phyloP scores from a whole-genome alignment of 64 coral and sea anemone species.

The Hydrozoanthus tunicans region DNA sequence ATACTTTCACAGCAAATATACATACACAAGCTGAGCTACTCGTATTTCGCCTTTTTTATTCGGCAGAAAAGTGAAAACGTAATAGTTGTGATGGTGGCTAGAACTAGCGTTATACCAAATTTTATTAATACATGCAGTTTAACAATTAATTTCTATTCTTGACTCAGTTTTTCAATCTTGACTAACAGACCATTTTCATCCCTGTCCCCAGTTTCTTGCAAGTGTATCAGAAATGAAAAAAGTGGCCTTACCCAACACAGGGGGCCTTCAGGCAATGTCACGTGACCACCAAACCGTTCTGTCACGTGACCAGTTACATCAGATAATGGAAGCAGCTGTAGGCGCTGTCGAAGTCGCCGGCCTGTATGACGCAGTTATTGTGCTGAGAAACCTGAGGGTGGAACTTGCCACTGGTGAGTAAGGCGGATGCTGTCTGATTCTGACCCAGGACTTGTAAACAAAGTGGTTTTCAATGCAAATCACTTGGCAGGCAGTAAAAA shows the following conservation, averaged over 20 bases:
- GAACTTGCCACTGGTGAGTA: background rate
- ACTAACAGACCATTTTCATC: background rate
- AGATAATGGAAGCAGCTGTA: background rate
- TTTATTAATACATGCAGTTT: too few species aligned
- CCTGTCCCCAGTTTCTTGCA: background rate
- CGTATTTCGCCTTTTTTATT: too few species aligned
- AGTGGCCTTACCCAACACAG: background rate
- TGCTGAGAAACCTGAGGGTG: background rate
- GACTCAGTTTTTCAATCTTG: background rate
- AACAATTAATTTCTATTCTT: too few species aligned
- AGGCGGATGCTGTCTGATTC: too few species aligned
- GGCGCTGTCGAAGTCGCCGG: background rate
- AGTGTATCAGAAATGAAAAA: slow-evolving; percentile 13
- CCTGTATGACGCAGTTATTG: background rate
- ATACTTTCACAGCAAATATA: too few species aligned
- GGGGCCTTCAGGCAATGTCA: background rate
- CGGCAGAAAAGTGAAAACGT: too few species aligned
- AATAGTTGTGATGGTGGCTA: too few species aligned
- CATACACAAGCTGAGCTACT: too few species aligned
- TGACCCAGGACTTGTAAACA: too few species aligned
- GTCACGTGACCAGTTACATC: background rate
- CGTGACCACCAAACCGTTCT: background rate
- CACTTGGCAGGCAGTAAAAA: too few species aligned
- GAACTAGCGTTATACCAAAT: too few species aligned
- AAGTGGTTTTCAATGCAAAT: too few species aligned